Conservation (phyloP, 2,797 vertebrate genomes). For the Sebastes nivosus region DNA sequence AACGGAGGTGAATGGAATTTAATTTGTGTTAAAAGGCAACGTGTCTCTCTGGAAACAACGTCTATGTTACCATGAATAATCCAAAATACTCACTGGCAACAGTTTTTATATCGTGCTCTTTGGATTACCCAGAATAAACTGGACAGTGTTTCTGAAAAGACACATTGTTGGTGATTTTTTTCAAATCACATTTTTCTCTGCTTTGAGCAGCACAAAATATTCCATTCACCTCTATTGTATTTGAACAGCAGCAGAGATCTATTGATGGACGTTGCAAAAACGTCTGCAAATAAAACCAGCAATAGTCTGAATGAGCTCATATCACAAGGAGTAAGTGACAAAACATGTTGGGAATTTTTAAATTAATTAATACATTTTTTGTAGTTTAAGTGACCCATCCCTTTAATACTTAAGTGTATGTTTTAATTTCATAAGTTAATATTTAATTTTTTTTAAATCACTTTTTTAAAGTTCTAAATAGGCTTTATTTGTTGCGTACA, state of each 20-base stretch:
- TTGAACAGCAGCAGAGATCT: accelerated
- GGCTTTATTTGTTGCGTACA: neutral
- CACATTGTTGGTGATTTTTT: neutral
- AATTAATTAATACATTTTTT: neutral
- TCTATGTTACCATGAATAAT: neutral
- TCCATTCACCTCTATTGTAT: neutral
- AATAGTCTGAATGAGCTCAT: neutral
- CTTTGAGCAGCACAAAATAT: neutral
- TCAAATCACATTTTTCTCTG: neutral
- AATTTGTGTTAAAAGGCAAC: neutral
- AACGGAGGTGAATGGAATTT: neutral
- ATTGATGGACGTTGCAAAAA: neutral
- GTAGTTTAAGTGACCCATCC: neutral
- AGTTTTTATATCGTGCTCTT: neutral
- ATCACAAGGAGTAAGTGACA: neutral
- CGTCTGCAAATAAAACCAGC: neutral
- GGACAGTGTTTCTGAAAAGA: neutral
- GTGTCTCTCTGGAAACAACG: neutral
- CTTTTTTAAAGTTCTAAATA: neutral
- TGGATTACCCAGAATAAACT: neutral
- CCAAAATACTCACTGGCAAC: neutral
- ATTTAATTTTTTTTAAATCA: neutral
- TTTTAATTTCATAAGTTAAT: neutral
- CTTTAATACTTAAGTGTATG: neutral
- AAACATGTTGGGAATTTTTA: neutral